phyloP scores from a whole-genome alignment of 2,888 invertebrate genomes.

The Dasypolia templi region DNA sequence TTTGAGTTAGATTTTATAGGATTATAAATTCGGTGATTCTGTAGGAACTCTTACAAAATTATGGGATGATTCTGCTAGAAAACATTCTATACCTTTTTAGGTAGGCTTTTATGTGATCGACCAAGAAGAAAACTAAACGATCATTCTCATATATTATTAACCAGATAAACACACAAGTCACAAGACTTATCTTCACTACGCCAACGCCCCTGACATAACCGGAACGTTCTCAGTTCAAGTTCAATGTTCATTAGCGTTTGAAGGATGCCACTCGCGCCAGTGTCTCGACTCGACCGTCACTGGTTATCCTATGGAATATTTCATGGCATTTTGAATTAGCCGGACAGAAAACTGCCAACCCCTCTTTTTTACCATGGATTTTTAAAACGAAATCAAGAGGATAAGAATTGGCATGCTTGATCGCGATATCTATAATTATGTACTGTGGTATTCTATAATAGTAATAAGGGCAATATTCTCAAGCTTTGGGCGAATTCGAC shows the following conservation, averaged over 20 bases:
- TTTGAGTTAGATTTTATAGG: neutral
- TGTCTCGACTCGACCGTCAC: conserved; percentile 53
- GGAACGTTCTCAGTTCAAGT: conserved; percentile 71
- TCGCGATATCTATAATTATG: neutral
- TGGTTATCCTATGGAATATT: conserved; percentile 33
- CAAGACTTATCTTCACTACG: conserved; percentile 45
- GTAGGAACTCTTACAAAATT: neutral
- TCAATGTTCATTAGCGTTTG: conserved; percentile 72
- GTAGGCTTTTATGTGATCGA: neutral
- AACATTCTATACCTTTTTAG: neutral
- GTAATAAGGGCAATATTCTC: neutral
- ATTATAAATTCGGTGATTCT: neutral
- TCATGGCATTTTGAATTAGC: conserved; percentile 21
- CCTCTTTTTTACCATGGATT: neutral
- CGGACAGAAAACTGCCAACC: neutral
- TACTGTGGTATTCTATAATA: neutral
- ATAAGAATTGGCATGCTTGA: neutral
- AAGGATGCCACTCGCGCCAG: conserved; percentile 62
- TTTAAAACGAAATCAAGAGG: neutral
- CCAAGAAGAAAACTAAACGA: neutral
- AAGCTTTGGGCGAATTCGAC: neutral
- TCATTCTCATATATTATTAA: neutral
- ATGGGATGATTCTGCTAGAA: neutral
- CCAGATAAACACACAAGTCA: neutral
- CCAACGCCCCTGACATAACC: conserved; percentile 40